Evolutionary conservation across 2,113 vertebrate genomes (phyloP), one percentile per base, ranked within the genome.

Genomic region (Scomber scombrus): DNA sequence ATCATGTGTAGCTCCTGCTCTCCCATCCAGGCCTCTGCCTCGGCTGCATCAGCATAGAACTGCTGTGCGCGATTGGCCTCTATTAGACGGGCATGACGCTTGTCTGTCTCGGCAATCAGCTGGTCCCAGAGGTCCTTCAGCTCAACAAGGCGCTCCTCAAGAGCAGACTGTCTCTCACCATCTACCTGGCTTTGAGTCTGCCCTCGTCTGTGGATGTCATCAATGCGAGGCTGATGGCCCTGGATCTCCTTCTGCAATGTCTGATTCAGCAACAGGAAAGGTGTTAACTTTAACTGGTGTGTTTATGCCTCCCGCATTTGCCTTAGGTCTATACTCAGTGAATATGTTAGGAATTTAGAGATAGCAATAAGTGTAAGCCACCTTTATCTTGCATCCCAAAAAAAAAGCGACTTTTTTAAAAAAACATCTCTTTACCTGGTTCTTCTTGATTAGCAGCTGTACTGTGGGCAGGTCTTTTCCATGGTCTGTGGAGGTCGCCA

Each of bases 1-100:
- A 98, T 97, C 97, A 98, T 98, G 90, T 98, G 97, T 14, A 98
- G 89, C 89, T 98, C 97, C 88, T 98, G 97, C 80, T 98, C 97
- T 1, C 97, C 97, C 97, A 98, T 98, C 97, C 97, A 99, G 21
- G 97, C 97, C 90, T 98, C 97, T 0, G 97, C 97, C 84, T 98
- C 97, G 0, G 97, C 97, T 0, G 95, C 97, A 11, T 99, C 97
- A 0, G 96, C 87, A 68, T 97, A 97, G 92, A 98, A 98, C 94
- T 97, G 97, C 92, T 99, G 97, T 2, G 97, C 97, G 0, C 94
- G 85, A 40, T 96, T 95, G 1, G 97, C 96, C 26, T 95, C 95
- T 31, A 94, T 89, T 0, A 98, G 91, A 11, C 97, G 96, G 1
- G 29, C 78, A 9, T 95, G 95, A 1, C 97, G 95, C 15, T 95